phyloP scores from a whole-genome alignment of 1,140 invertebrate genomes.

The Drosophila sproati region DNA sequence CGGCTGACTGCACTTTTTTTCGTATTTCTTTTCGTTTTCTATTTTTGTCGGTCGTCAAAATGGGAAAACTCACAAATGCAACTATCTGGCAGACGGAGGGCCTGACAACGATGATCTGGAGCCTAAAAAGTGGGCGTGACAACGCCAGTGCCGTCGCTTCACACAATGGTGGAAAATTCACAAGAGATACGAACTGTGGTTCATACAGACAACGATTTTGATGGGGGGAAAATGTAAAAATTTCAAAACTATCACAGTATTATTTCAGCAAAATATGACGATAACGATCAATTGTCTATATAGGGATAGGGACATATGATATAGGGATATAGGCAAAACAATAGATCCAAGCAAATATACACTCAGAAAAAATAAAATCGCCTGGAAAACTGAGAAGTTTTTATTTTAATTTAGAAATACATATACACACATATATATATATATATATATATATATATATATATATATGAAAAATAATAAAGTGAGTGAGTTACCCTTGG shows the following conservation, averaged over 20 bases:
- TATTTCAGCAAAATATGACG: neutral
- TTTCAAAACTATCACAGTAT: neutral
- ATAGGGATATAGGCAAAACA: too few relatives aligned
- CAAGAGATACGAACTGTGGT: neutral
- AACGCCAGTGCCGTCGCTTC: neutral
- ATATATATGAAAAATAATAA: too few relatives aligned
- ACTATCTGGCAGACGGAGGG: slow-evolving; percentile 5
- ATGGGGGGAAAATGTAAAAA: neutral
- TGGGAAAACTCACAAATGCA: slow-evolving; percentile 33
- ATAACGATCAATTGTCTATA: neutral
- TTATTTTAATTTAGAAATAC: too few relatives aligned
- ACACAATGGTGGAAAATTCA: slow-evolving; percentile 2
- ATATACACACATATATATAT: too few relatives aligned
- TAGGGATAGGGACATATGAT: too few relatives aligned
- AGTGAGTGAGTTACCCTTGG: too few relatives aligned
- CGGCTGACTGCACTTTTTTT: slow-evolving; percentile 18
- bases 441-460: too few relatives aligned
- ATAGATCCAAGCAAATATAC: too few relatives aligned
- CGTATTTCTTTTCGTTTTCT: neutral
- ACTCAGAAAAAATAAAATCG: too few relatives aligned
- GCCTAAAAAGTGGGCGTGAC: slow-evolving; percentile 15
- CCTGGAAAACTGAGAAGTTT: too few relatives aligned
- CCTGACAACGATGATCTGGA: neutral
- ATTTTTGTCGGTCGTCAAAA: slow-evolving; percentile 5
- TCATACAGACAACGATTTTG: neutral